These are phyloP conservation scores for Chaenocephalus aceratus DNA, from an alignment of 2,113 vertebrate species.

Conservation along the genomic window DNA sequence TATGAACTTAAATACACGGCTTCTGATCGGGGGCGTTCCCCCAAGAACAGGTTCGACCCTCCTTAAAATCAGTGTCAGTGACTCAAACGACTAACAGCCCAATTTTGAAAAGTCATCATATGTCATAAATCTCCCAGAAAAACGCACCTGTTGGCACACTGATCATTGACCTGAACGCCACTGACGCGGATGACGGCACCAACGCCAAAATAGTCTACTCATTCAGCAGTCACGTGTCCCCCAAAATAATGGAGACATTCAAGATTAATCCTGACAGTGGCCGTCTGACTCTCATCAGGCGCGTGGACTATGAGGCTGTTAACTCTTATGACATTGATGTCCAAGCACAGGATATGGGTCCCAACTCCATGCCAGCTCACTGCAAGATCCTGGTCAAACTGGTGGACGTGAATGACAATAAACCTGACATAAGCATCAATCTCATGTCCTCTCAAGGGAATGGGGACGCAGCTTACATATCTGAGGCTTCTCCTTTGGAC, in stretches of 20 bases:
- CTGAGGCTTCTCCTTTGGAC: slow-evolving; percentile 91
- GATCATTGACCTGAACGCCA: slow-evolving; percentile 95
- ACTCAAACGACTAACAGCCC: slow-evolving; percentile 99
- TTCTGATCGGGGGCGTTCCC: slow-evolving; percentile 92
- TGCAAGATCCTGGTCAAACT: slow-evolving; percentile 97
- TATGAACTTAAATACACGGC: slow-evolving; percentile 95
- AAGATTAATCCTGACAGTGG: slow-evolving; percentile 92
- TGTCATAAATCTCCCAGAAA: slow-evolving; percentile 89
- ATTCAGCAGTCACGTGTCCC: slow-evolving; percentile 94
- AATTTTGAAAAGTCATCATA: slow-evolving; percentile 89
- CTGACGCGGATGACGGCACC: slow-evolving; percentile 95
- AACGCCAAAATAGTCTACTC: slow-evolving; percentile 97
- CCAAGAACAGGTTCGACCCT: slow-evolving; percentile 91
- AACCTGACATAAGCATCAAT: slow-evolving; percentile 95
- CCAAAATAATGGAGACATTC: slow-evolving; percentile 94
- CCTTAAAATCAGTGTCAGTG: slow-evolving; percentile 92
- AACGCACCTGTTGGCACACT: slow-evolving; percentile 90
- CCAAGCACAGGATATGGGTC: slow-evolving; percentile 96
- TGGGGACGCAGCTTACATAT: slow-evolving; percentile 91
- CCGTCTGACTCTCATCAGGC: slow-evolving; percentile 90
- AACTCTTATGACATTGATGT: slow-evolving; percentile 95
- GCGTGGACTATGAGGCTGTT: slow-evolving; percentile 92
- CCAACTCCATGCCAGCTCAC: slow-evolving; percentile 96
- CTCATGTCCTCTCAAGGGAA: slow-evolving; percentile 93
- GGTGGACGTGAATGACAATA: slow-evolving; percentile 97